These are phyloP conservation scores for Sebastes umbrosus DNA, from an alignment of 2,797 vertebrate genomes.

Conservation along the genomic window DNA sequence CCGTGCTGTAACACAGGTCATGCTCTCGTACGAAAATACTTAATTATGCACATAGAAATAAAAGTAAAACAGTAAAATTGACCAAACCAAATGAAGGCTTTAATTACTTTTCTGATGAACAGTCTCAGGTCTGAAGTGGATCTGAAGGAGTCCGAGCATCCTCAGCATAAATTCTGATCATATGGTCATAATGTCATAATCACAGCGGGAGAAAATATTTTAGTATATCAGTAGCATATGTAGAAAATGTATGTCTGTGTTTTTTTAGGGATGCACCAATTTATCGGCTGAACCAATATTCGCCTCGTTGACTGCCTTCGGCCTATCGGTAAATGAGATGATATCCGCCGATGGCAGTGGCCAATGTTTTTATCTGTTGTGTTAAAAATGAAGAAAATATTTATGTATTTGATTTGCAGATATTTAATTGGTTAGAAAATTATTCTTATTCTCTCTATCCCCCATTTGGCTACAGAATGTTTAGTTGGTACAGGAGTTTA, in stretches of 20 bases:
- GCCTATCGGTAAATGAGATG: no score
- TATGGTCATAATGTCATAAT: neutral
- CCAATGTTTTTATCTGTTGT: no score
- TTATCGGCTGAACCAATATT: no score
- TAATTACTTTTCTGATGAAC: neutral
- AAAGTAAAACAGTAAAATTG: neutral
- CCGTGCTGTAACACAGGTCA: neutral
- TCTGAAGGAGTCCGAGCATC: neutral
- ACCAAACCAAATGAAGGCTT: neutral
- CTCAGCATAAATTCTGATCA: neutral
- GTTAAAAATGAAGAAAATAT: no score
- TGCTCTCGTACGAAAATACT: neutral
- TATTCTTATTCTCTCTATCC: neutral
- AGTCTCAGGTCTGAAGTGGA: neutral
- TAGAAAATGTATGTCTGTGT: neutral
- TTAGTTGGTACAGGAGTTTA: neutral
- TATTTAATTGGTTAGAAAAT: neutral
- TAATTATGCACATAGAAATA: neutral
- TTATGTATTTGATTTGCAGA: neutral
- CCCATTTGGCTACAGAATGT: neutral
- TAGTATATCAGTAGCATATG: neutral
- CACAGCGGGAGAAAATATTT: neutral
- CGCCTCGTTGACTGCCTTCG: no score
- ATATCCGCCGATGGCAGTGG: no score
- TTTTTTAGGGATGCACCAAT: no score